A percentile compares a stretch with the other conserved stretches of the same genome.
Conservation (phyloP, 2,113 vertebrate species). For the Oreochromis tanganicae region DNA sequence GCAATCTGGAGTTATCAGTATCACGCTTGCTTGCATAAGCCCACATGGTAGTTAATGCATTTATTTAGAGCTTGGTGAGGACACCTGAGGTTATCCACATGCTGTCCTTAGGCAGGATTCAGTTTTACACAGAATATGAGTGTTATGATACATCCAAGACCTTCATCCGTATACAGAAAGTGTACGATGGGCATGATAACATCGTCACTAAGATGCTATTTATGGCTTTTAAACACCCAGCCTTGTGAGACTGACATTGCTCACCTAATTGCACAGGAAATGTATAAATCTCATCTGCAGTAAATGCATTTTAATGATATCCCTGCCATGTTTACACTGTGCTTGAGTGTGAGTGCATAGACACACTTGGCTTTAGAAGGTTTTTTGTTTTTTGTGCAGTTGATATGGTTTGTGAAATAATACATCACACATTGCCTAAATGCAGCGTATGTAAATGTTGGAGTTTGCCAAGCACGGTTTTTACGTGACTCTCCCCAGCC, state of each 20-base stretch:
- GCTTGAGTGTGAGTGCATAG: not conserved
- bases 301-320: not conserved
- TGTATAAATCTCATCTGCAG: not conserved
- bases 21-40: slow-evolving; percentile 7
- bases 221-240: not conserved
- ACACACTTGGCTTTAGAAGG: not conserved
- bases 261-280: not conserved
- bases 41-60: slow-evolving; percentile 4
- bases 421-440: slow-evolving; percentile 10
- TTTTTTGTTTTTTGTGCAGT: not conserved
- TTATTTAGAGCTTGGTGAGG: not conserved
- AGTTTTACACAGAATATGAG: not conserved
- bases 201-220: not conserved
- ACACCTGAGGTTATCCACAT: not conserved
- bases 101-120: not conserved
- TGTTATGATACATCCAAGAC: not conserved
- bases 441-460: not conserved
- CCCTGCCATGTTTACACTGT: not conserved
- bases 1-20: slow-evolving; percentile 18
- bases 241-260: not conserved
- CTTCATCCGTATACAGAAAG: not conserved
- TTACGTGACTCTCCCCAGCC: not conserved
- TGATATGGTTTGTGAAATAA: slow-evolving; percentile 20
- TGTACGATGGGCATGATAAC: not conserved
- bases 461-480: slow-evolving; percentile 14